phyloP scores from a whole-genome alignment of 1,140 invertebrate species.

The Drosophila lacertosa region DNA sequence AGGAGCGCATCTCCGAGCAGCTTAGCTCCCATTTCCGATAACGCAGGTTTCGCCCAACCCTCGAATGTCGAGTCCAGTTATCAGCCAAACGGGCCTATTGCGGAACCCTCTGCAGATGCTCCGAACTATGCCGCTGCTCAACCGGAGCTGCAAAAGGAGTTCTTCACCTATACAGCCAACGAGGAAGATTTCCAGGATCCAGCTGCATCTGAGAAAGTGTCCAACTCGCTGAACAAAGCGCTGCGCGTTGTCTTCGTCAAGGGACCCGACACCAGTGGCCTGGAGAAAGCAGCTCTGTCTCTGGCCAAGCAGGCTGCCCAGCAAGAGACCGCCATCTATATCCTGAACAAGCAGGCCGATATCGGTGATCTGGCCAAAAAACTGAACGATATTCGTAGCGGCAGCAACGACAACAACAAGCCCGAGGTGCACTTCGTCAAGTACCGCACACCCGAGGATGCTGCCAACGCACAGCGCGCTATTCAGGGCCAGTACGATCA shows the following conservation, averaged over 20 bases:
- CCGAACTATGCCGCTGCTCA: constrained; percentile 63
- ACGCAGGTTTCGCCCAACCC: constrained; percentile 18
- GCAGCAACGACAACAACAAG: constrained; percentile 37
- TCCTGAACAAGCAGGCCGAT: constrained; percentile 74
- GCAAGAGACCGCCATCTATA: constrained; percentile 74
- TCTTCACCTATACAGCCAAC: constrained; percentile 60
- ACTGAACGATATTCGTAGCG: too few relatives aligned
- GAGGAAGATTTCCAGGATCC: constrained; percentile 64
- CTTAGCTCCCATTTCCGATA: neutral
- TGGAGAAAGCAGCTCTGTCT: constrained; percentile 70
- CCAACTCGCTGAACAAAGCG: constrained; percentile 59
- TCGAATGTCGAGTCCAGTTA: constrained; percentile 26
- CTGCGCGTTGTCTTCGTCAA: constrained; percentile 76
- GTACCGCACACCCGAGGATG: constrained; percentile 74
- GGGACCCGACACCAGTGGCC: constrained; percentile 64
- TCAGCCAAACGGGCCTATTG: constrained; percentile 34
- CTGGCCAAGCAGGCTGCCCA: constrained; percentile 74
- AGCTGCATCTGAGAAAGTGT: constrained; percentile 40
- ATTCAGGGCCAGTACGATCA: constrained; percentile 69
- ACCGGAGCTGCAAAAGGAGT: constrained; percentile 71
- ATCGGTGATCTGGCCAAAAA: constrained; percentile 65
- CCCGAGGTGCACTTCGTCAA: too few relatives aligned
- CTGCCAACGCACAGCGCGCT: constrained; percentile 66
- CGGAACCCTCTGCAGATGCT: constrained; percentile 41
- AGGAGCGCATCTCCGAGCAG: too few relatives aligned